Conservation (phyloP, 2,888 invertebrate species). For the Machimus rusticus region DNA sequence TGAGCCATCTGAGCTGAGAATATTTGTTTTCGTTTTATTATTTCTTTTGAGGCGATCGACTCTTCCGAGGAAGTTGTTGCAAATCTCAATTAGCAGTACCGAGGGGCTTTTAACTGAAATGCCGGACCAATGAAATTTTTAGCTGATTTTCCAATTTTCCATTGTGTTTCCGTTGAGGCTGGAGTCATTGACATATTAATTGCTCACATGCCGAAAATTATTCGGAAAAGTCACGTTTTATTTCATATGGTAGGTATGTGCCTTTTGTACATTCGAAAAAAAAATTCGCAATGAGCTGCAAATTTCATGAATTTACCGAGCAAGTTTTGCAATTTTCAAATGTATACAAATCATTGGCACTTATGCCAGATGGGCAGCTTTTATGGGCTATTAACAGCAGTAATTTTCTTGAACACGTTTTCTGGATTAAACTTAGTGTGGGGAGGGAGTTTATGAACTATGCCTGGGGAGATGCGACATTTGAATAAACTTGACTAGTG, state of each 20-base stretch:
- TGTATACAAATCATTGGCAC: not conserved
- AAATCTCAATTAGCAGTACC: not conserved
- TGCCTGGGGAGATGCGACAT: not conserved
- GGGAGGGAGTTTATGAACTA: not conserved
- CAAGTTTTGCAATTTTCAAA: conserved; percentile 16
- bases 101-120: not conserved
- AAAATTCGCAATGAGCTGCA: not conserved
- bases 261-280: not conserved
- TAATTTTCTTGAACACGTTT: not conserved
- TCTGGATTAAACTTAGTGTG: not conserved
- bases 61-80: not conserved
- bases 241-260: not conserved
- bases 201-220: conserved; percentile 21
- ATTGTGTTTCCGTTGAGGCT: conserved; percentile 8
- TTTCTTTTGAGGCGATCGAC: not conserved
- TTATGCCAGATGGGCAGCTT: not conserved
- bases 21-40: not conserved
- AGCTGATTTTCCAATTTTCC: conserved; percentile 15
- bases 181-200: conserved; percentile 13
- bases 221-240: conserved; percentile 27
- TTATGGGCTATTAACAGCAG: not conserved
- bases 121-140: not conserved
- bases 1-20: not conserved
- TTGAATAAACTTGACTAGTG: not conserved
- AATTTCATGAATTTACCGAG: not conserved